Conservation (phyloP, 1,140 invertebrate species). For the Micrasema minimum region DNA sequence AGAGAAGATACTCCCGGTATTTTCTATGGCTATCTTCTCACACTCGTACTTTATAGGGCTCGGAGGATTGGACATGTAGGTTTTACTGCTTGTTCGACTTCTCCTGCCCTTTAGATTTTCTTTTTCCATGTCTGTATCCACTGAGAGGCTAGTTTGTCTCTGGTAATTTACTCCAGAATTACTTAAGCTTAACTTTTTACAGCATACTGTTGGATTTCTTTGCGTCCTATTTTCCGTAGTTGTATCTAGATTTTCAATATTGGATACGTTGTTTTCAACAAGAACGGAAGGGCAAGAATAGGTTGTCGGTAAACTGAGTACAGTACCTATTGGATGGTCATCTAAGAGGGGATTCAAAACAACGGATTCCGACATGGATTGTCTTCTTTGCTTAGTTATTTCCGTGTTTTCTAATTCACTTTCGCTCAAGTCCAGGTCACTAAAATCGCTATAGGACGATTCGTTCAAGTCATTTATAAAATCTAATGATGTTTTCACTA, state of each 20-base stretch:
- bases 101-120: constrained; percentile 29
- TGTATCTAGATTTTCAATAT: constrained; percentile 16
- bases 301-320: constrained; percentile 25
- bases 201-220: constrained; percentile 5
- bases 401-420: constrained; percentile 70
- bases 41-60: constrained; percentile 56
- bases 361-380: constrained; percentile 59
- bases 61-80: constrained; percentile 50
- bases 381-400: constrained; percentile 62
- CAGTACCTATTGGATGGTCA: constrained; percentile 2
- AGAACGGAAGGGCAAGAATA: constrained; percentile 45
- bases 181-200: constrained; percentile 28
- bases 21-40: constrained; percentile 57
- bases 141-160: constrained; percentile 29
- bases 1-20: constrained; percentile 68
- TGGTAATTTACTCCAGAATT: constrained; percentile 24
- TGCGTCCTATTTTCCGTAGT: background rate
- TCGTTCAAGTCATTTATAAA: constrained; percentile 71
- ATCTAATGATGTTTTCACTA: constrained; percentile 68
- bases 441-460: constrained; percentile 71
- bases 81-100: constrained; percentile 37
- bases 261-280: constrained; percentile 27
- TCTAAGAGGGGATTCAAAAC: constrained; percentile 60
- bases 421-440: constrained; percentile 70
- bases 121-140: constrained; percentile 28